phyloP scores from a whole-genome alignment of 2,113 vertebrate species.

The Sorex araneus region DNA sequence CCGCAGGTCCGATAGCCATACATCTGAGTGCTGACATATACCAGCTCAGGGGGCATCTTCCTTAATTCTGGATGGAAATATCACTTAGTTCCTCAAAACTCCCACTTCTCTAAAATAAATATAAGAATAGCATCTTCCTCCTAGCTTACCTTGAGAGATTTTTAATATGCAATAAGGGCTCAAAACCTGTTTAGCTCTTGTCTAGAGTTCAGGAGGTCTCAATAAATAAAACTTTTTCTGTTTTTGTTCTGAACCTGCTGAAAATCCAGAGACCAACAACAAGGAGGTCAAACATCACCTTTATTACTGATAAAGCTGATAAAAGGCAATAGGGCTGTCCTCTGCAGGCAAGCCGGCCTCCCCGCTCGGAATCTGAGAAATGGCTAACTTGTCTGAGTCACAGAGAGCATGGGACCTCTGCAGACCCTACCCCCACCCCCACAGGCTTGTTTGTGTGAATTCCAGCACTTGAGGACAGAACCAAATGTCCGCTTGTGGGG shows the following conservation, averaged over 20 bases:
- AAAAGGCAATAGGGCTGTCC: not conserved
- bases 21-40: not conserved
- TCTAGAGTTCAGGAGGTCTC: not conserved
- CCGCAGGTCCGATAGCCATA: not conserved
- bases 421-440: not conserved
- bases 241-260: not conserved
- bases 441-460: not conserved
- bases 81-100: not conserved
- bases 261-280: not conserved
- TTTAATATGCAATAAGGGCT: not conserved
- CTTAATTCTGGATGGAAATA: not conserved
- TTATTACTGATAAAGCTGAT: slow-evolving; percentile 16
- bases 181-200: not conserved
- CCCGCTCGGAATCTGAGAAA: not conserved
- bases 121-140: not conserved
- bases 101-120: slow-evolving; percentile 25
- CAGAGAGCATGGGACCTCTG: not conserved
- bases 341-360: not conserved
- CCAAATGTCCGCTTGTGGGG: not conserved
- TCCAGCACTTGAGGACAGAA: not conserved
- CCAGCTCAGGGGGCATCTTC: not conserved
- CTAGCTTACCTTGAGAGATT: not conserved
- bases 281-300: slow-evolving; percentile 15
- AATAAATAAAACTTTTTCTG: not conserved
- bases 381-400: not conserved